These are phyloP conservation scores for Periophthalmus modestus DNA, from an alignment of 2,113 vertebrate genomes.

Conservation along the genomic window DNA sequence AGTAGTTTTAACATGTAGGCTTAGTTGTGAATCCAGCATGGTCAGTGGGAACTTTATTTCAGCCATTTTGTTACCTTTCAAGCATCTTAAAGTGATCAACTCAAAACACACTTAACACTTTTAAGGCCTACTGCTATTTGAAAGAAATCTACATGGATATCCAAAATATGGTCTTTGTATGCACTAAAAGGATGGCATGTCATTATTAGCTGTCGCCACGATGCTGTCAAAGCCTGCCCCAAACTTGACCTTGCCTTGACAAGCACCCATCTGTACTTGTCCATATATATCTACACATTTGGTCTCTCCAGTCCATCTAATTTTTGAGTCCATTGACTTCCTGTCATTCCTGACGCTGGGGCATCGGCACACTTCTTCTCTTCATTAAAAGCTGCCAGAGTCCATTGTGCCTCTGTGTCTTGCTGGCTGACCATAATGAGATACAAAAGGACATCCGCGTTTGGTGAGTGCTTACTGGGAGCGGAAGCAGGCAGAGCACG, in stretches of 20 bases:
- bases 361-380: constrained; percentile 23
- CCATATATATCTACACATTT: constrained; percentile 28
- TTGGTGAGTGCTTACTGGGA: constrained; percentile 57
- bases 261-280: constrained; percentile 51
- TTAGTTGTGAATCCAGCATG: not conserved
- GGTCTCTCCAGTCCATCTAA: constrained; percentile 27
- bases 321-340: constrained; percentile 43
- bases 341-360: not conserved
- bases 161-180: not conserved
- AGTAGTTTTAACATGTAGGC: too few species aligned
- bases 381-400: constrained; percentile 28
- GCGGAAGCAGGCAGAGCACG: constrained; percentile 89
- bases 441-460: constrained; percentile 33
- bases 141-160: not conserved
- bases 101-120: not conserved
- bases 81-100: not conserved
- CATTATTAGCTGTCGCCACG: constrained; percentile 48
- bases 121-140: too few species aligned
- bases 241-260: constrained; percentile 57
- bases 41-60: not conserved
- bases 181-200: constrained; percentile 12
- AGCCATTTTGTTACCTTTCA: not conserved
- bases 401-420: constrained; percentile 15
- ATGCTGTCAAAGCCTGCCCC: constrained; percentile 29
- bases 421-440: constrained; percentile 41